Base-by-base conservation (phyloP, 2,888 invertebrate genomes). In the Caenorhabditis doughertyi region DNA sequence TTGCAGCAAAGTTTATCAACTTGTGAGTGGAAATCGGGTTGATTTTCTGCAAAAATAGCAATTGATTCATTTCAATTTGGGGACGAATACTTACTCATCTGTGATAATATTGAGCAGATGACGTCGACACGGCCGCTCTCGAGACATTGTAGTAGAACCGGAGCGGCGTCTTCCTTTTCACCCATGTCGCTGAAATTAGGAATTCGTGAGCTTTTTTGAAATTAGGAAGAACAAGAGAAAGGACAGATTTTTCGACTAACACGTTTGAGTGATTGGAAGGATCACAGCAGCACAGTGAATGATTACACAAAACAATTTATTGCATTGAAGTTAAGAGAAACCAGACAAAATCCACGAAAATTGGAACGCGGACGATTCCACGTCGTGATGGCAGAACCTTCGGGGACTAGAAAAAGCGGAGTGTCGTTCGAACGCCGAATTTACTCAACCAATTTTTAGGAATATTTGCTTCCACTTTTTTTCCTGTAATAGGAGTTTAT, bases 1-100 rank as follows among this genome's bases (percentile, higher is more conserved):
- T 92, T 89, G 77, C 89, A 88, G 60, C 89, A 89, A 4, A 89
- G 23, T 29, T 80, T 74, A 64, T 89, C 89, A n/a, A 87, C 86
- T 55, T 85, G 62, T 9, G 84, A 87, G 35, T 81, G 79, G 55
- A 87, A 89, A 44, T 88, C 77, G 9, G 85, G 76, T 49, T 85
- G 77, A 32, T 56, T 79, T 47, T 85, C 89, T 89, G 81, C 47
- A 88, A 60, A 7, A 51, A 9, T 39, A 11, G 25, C 39, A 47
- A 23, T 55, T 56, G 7, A 8, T 35, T 11, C 4, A 39, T 53
- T 18, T 64, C 1, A 16, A 18, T 44, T 70, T 56, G 23, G 16
- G 23, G 1, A 23, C 1, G 16, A n/a, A 35, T 9, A 79, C 85
- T 47, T n/a, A 90, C 90, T 86, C 55, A 90, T 79, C 51, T 89